phyloP scores from a whole-genome alignment of 2,113 vertebrate species.

The Boulengeromyrus knoepffleri region DNA sequence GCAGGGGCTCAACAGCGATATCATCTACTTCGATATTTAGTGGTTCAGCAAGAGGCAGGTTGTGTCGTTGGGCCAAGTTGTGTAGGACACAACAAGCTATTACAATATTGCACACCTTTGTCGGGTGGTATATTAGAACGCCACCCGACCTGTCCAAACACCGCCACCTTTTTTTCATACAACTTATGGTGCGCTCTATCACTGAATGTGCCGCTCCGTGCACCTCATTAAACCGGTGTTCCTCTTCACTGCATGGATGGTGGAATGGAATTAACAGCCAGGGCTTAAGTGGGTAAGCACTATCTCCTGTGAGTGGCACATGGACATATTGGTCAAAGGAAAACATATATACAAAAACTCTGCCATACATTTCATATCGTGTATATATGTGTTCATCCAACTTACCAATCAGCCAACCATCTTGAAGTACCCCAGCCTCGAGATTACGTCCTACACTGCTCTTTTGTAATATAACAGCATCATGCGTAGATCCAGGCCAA shows the following conservation, averaged over 20 bases:
- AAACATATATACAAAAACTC: background rate
- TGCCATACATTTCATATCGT: background rate
- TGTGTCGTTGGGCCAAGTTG: background rate
- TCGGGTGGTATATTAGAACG: background rate
- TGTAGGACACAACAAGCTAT: background rate
- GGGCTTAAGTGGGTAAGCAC: background rate
- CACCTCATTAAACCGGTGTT: background rate
- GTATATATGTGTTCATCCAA: background rate
- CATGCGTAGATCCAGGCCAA: background rate
- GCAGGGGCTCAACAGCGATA: background rate
- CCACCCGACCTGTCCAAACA: background rate
- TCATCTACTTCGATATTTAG: background rate
- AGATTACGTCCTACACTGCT: background rate
- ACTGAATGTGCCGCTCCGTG: background rate
- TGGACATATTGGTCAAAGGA: background rate
- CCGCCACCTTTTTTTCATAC: background rate
- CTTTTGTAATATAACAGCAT: background rate
- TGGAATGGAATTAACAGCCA: background rate
- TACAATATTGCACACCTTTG: background rate
- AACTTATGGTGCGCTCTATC: background rate
- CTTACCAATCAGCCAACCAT: background rate
- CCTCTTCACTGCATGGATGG: background rate
- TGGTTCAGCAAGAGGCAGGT: background rate
- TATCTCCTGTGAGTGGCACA: background rate
- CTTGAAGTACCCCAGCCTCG: background rate